Evolutionary conservation across 2,113 vertebrate genomes (phyloP).

Genomic region (Albula goreensis): DNA sequence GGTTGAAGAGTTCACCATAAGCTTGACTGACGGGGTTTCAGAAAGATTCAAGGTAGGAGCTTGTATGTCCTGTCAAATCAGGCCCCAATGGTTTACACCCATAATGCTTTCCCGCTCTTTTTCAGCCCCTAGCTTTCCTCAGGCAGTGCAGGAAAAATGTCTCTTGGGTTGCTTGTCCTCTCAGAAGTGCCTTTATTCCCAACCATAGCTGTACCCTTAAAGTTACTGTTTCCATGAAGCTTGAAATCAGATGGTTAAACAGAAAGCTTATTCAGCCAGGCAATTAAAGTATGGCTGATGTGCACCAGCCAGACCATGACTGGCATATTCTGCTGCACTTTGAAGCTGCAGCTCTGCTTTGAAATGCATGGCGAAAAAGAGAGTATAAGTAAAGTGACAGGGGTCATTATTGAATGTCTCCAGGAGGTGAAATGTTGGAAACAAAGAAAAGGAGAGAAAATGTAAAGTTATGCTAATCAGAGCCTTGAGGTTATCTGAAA

Average conservation of each 20-base stretch:
- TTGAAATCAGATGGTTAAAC: neutral
- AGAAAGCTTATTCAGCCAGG: neutral
- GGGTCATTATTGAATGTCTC: neutral
- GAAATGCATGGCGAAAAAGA: neutral
- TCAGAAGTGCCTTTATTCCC: neutral
- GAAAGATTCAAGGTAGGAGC: constrained; percentile 84
- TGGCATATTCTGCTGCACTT: neutral
- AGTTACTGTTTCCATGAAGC: neutral
- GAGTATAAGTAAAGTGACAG: neutral
- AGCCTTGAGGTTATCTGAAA: neutral
- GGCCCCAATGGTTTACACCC: no score
- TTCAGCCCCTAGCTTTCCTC: no score
- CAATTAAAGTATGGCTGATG: neutral
- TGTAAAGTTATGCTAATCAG: neutral
- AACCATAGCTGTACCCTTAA: no score
- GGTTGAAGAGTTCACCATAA: constrained; percentile 98
- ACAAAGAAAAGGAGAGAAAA: neutral
- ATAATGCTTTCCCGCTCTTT: no score
- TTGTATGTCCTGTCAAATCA: neutral
- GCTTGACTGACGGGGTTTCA: constrained; percentile 85
- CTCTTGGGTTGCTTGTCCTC: neutral
- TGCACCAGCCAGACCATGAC: neutral
- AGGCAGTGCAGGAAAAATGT: neutral
- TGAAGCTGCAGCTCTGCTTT: neutral
- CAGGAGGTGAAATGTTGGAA: neutral